Evolutionary conservation across 1,140 invertebrate species (phyloP).

Genomic region (Achatina immaculata): DNA sequence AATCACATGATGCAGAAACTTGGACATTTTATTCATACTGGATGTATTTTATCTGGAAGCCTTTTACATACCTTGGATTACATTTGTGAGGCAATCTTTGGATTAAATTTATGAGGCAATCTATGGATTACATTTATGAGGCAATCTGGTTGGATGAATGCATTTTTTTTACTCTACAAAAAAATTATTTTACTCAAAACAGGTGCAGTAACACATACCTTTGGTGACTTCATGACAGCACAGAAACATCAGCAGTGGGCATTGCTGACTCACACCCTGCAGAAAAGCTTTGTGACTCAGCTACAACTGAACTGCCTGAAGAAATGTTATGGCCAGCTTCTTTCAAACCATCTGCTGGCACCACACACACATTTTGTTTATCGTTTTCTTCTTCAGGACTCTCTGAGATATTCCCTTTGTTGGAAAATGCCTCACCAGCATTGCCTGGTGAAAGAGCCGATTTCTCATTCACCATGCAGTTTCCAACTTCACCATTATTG

Average conservation of each 20-base stretch:
- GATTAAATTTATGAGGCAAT: too few relatives aligned
- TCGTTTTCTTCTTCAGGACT: not conserved
- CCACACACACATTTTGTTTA: not conserved
- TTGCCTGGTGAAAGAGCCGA: not conserved
- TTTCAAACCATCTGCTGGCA: not conserved
- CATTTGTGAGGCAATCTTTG: too few relatives aligned
- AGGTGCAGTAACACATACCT: too few relatives aligned
- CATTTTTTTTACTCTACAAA: too few relatives aligned
- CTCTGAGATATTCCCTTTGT: too few relatives aligned
- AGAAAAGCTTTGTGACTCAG: not conserved
- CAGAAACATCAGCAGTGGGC: conserved; percentile 25
- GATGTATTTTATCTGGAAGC: too few relatives aligned
- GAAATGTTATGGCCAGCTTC: not conserved
- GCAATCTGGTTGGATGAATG: too few relatives aligned
- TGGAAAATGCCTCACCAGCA: not conserved
- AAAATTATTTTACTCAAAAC: too few relatives aligned
- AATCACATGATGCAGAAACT: too few relatives aligned
- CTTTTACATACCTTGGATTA: too few relatives aligned
- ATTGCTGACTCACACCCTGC: not conserved
- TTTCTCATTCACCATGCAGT: not conserved
- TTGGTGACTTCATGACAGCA: not conserved
- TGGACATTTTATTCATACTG: too few relatives aligned
- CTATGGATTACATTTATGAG: too few relatives aligned
- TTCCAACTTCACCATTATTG: not conserved
- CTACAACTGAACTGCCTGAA: not conserved